These are phyloP conservation scores for Felis chaus DNA, from an alignment of 2,113 vertebrate genomes.

Conservation along the genomic window DNA sequence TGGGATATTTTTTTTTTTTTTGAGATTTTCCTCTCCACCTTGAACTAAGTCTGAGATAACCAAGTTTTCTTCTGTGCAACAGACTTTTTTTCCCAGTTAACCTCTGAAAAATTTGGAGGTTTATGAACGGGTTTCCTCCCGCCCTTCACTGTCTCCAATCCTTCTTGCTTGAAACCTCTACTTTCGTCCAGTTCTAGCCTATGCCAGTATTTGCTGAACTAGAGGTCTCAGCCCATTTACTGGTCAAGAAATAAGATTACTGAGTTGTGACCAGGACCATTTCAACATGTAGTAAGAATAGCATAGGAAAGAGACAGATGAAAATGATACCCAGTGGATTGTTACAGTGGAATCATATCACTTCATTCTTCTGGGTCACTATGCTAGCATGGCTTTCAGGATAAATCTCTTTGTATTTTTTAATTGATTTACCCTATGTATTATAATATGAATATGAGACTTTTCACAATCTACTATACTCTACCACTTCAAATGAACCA, in stretches of 20 bases:
- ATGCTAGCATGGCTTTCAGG: not conserved
- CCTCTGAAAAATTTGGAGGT: not conserved
- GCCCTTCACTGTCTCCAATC: rapidly evolving
- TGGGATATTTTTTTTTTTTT: not conserved
- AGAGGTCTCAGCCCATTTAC: not conserved
- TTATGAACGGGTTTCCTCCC: not conserved
- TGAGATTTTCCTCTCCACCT: not conserved
- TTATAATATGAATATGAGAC: not conserved
- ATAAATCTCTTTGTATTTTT: not conserved
- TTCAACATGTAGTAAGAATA: not conserved
- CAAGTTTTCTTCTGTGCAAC: not conserved
- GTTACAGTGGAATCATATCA: not conserved
- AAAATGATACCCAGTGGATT: not conserved
- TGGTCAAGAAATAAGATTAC: not conserved
- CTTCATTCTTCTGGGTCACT: not conserved
- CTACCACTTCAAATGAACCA: not conserved
- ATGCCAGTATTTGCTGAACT: not conserved
- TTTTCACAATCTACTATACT: not conserved
- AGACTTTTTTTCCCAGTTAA: not conserved
- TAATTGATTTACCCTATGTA: not conserved
- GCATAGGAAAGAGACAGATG: not conserved
- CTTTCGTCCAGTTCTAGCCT: not conserved
- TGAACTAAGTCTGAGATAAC: not conserved
- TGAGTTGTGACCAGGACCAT: too few species aligned
- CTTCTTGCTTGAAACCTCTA: not conserved